Evolutionary conservation across 2,888 invertebrate genomes (phyloP).

Genomic region (Drosophila sordidula): DNA sequence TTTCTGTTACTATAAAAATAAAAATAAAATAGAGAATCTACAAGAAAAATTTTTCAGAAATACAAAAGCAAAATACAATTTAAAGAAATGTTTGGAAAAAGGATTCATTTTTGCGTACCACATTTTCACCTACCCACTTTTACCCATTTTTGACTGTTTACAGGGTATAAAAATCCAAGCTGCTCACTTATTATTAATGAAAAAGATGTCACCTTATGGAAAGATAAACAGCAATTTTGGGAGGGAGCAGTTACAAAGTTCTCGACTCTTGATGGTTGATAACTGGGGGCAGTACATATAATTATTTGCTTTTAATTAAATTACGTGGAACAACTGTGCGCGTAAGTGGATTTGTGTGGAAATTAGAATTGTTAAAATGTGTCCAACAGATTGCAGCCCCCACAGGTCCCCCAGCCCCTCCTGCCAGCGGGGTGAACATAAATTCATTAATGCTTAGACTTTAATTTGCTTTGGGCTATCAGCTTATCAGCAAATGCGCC

Average conservation of each 20-base stretch:
- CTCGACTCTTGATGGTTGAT: slow-evolving; percentile 19
- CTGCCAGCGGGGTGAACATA: slow-evolving; percentile 49
- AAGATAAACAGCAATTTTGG: slow-evolving; percentile 29
- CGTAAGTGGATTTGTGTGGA: slow-evolving; percentile 56
- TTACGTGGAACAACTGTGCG: slow-evolving; percentile 56
- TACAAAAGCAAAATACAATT: too few relatives aligned
- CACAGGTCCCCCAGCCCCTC: rapidly evolving
- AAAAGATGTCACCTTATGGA: slow-evolving; percentile 47
- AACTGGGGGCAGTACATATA: slow-evolving; percentile 44
- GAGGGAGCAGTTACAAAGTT: not conserved
- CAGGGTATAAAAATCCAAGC: slow-evolving; percentile 25
- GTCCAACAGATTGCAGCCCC: slow-evolving; percentile 39
- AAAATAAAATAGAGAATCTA: too few relatives aligned
- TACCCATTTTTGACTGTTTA: too few relatives aligned
- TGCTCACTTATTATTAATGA: slow-evolving; percentile 42
- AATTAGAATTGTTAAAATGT: slow-evolving; percentile 77
- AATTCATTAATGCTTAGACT: slow-evolving; percentile 61
- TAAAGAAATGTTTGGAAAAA: too few relatives aligned
- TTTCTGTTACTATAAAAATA: too few relatives aligned
- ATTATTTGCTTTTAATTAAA: slow-evolving; percentile 73
- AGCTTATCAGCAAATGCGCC: slow-evolving; percentile 46
- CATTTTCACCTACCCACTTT: not conserved
- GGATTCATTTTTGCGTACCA: too few relatives aligned
- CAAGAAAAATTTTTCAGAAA: too few relatives aligned
- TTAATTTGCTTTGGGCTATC: not conserved